phyloP scores from a whole-genome alignment of 2,888 invertebrate genomes.

The Ophonus ardosiacus region DNA sequence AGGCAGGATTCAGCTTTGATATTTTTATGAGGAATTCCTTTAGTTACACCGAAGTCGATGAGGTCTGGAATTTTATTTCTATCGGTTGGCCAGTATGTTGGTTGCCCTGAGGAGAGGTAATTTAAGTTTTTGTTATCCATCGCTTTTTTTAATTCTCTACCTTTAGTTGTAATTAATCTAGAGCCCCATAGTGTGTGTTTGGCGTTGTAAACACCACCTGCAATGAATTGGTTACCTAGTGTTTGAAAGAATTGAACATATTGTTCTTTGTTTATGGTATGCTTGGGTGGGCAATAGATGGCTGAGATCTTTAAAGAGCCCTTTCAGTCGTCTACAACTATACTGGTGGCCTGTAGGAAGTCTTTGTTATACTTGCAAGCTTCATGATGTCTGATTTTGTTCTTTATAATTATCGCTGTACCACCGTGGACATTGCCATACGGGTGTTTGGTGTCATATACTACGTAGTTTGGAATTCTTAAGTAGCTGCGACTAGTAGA shows the following conservation, averaged over 20 bases:
- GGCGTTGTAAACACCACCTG: too few species aligned
- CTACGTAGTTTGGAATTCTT: slow-evolving; percentile 55
- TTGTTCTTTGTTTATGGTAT: slow-evolving; percentile 64
- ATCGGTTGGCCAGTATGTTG: too few species aligned
- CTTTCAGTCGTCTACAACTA: slow-evolving; percentile 53
- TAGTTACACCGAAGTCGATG: too few species aligned
- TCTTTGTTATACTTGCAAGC: too few species aligned
- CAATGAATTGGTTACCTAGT: too few species aligned
- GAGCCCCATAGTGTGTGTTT: too few species aligned
- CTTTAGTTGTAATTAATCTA: too few species aligned
- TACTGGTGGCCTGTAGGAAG: too few species aligned
- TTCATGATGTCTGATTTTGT: too few species aligned
- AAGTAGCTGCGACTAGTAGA: slow-evolving; percentile 63
- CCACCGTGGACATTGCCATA: too few species aligned
- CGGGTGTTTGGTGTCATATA: slow-evolving; percentile 62
- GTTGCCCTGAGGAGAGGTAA: slow-evolving; percentile 65
- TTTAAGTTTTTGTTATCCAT: slow-evolving; percentile 55
- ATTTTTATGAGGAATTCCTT: not conserved
- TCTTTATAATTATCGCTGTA: too few species aligned
- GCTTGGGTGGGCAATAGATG: slow-evolving; percentile 66
- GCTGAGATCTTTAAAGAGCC: slow-evolving; percentile 61
- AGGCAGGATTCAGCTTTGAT: slow-evolving; percentile 57
- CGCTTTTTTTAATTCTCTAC: not conserved
- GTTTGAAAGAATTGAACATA: slow-evolving; percentile 61
- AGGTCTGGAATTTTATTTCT: too few species aligned